phyloP scores from a whole-genome alignment of 2,888 invertebrate species.

The Tanypteryx hageni region DNA sequence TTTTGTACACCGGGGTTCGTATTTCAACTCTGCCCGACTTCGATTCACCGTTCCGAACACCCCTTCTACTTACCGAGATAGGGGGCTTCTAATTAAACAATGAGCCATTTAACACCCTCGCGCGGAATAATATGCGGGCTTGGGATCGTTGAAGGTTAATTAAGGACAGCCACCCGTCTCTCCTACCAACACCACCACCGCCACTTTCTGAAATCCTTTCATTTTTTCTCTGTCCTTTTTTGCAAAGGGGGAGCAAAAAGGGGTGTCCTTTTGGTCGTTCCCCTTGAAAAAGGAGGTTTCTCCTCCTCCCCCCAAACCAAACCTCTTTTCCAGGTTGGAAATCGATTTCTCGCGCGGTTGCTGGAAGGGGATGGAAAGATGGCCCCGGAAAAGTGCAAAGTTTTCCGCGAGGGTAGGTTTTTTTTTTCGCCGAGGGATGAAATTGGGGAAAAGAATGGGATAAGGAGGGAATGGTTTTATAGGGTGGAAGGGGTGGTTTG shows the following conservation, averaged over 20 bases:
- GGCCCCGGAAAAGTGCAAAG: constrained; percentile 54
- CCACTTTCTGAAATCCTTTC: background rate
- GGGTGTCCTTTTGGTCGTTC: constrained; percentile 31
- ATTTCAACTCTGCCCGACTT: background rate
- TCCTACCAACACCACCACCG: background rate
- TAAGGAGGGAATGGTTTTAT: background rate
- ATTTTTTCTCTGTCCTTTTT: constrained; percentile 27
- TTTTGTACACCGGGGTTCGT: background rate
- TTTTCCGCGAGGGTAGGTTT: background rate
- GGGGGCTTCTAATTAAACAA: constrained; percentile 21
- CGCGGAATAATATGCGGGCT: background rate
- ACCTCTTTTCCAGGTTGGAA: constrained; percentile 24
- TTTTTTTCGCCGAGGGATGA: background rate
- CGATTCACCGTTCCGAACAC: too few species aligned
- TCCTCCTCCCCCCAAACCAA: background rate
- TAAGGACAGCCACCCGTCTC: background rate
- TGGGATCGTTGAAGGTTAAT: background rate
- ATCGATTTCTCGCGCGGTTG: constrained; percentile 39
- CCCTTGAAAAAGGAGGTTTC: constrained; percentile 32
- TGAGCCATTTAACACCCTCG: background rate
- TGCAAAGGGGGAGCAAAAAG: too few species aligned
- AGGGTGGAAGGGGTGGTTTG: too few species aligned
- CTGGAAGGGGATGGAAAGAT: background rate
- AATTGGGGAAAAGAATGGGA: background rate
- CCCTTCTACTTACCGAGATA: background rate